Conservation (phyloP, 2,113 vertebrate species). For the Odobenus rosmarus region DNA sequence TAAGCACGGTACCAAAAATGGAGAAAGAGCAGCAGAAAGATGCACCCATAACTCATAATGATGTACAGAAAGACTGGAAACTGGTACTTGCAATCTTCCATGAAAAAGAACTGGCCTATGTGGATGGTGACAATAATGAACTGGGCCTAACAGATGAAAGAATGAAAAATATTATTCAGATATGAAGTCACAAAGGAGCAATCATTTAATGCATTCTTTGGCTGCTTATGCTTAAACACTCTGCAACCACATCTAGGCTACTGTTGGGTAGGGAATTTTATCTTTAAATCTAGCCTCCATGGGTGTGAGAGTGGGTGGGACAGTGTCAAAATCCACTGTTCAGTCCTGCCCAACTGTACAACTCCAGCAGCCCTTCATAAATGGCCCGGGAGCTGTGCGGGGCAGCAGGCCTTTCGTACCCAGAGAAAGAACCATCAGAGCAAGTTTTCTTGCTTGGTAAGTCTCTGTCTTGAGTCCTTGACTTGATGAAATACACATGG, state of each 20-base stretch:
- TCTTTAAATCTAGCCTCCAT: slow-evolving; percentile 2
- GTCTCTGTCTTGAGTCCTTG: background rate
- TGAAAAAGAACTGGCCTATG: slow-evolving; percentile 94
- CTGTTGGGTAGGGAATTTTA: background rate
- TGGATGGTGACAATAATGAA: slow-evolving; percentile 93
- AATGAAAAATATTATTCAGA: slow-evolving; percentile 50
- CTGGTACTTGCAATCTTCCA: slow-evolving; percentile 94
- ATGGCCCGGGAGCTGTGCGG: background rate
- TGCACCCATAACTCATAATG: slow-evolving; percentile 91
- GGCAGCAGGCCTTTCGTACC: background rate
- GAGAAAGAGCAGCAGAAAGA: slow-evolving; percentile 96
- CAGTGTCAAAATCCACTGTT: background rate
- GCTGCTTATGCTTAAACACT: background rate
- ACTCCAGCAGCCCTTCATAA: background rate
- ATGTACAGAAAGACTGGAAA: slow-evolving; percentile 96
- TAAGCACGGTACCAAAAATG: slow-evolving; percentile 99
- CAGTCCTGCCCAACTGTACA: background rate
- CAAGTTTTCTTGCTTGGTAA: background rate
- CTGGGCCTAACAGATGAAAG: slow-evolving; percentile 91
- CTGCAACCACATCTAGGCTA: background rate
- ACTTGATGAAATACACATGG: background rate
- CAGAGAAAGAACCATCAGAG: background rate
- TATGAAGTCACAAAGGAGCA: slow-evolving; percentile 16
- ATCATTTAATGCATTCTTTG: background rate
- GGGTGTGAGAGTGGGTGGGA: background rate